Base-by-base conservation (phyloP, 2,888 invertebrate genomes). In the Agrotis segetum region DNA sequence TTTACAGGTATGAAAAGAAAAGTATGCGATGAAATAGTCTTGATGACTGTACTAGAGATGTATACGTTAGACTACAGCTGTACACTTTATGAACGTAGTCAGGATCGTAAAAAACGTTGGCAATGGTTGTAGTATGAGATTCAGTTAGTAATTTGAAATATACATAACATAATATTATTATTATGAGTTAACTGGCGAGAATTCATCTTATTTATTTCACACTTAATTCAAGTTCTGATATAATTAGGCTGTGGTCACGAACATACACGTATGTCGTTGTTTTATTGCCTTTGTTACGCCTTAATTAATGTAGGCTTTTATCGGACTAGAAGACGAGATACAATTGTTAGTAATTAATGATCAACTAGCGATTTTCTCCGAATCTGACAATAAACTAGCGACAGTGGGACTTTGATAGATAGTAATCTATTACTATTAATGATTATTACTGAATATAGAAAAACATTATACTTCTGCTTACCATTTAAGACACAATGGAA, bases 1-100 rank as follows among this genome's bases (percentile, higher is more conserved):
- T 74, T 78, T 68, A 77, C 81, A 83, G 83, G 83, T 86, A 75
- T 79, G 71, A 76, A 80, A 75, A 69, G 64, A 77, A 77, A 79
- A 59, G 74, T 75, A 81, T 80, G 69, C 72, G 55, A 59, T 75
- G 72, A 73, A 78, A 79, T 77, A 76, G 44, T 71, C 50, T 75
- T 82, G 61, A 66, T 63, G 61, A 55, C 46, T 66, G 0, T 63
- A 52, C 61, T 53, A 50, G 49, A 74, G 14, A n/a, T 65, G 53
- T 75, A 46, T 40, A 69, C 16, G 19, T 55, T 67, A 16, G 11
- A 49, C 11, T 21, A 40, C 44, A 44, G 21, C 6, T 65, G 4
- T 53, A 81, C 50, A 40, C 52, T 29, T 47, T 7, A 50, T 9
- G 11, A 50, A 68, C 62, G 24, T 52, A 50, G 62, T 66, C n/a